Evolutionary conservation across 2,888 invertebrate genomes (phyloP).

Genomic region (Archaeoteleia sp.): DNA sequence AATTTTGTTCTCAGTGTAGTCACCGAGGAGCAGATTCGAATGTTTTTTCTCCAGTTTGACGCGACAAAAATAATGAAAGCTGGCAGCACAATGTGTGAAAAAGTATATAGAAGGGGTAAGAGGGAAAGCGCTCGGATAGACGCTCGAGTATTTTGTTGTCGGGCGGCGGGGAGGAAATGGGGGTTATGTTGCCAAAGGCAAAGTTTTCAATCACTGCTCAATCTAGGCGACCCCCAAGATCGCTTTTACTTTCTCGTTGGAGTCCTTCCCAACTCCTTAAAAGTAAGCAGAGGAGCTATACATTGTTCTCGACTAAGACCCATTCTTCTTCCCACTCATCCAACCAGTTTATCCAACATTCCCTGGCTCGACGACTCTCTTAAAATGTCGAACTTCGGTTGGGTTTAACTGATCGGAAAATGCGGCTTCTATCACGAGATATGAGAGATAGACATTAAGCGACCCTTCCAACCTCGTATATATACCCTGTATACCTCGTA

Average conservation of each 20-base stretch:
- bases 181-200: slow-evolving; percentile 60
- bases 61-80: no score
- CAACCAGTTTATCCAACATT: slow-evolving; percentile 22
- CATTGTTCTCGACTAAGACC: slow-evolving; percentile 33
- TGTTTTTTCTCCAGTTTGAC: no score
- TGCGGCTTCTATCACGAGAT: slow-evolving; percentile 63
- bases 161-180: no score
- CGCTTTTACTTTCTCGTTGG: slow-evolving; percentile 27
- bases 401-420: slow-evolving; percentile 71
- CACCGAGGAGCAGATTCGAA: no score
- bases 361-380: slow-evolving; percentile 42
- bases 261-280: slow-evolving; percentile 29
- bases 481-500: no score
- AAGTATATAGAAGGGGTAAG: no score
- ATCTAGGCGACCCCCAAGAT: slow-evolving; percentile 63
- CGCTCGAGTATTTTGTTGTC: no score
- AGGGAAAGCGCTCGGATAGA: no score
- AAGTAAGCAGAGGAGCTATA: slow-evolving; percentile 24
- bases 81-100: no score
- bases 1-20: no score
- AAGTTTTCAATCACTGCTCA: slow-evolving; percentile 73
- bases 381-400: slow-evolving; percentile 62
- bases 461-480: slow-evolving; percentile 34
- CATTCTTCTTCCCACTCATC: slow-evolving; percentile 18
- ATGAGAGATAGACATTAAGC: slow-evolving; percentile 61